Percentiles rank a stretch among this genome's conserved stretches.
These are phyloP conservation scores for Fratercula arctica DNA, from an alignment of 2,797 vertebrate species.

Conservation along the genomic window DNA sequence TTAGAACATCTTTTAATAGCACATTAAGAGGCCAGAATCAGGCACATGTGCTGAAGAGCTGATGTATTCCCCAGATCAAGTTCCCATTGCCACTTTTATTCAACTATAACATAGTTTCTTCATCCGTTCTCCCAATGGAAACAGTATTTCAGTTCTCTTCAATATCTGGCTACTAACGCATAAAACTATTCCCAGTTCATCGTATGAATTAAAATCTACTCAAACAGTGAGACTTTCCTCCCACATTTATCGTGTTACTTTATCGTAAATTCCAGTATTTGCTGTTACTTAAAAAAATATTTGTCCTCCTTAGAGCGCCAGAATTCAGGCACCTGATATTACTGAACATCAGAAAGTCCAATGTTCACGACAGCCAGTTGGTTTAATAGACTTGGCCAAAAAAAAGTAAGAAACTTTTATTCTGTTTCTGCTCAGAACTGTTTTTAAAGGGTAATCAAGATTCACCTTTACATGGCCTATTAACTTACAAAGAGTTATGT, in stretches of 20 bases:
- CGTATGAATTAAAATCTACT: neutral
- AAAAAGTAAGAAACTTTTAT: neutral
- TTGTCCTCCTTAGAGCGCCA: neutral
- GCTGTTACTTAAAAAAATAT: neutral
- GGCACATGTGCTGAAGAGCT: neutral
- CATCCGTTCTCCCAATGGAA: neutral
- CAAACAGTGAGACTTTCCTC: neutral
- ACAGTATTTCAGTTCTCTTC: neutral
- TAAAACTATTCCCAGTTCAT: neutral
- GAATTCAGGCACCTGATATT: neutral
- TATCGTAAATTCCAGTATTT: neutral
- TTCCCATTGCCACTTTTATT: neutral
- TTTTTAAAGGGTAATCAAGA: neutral
- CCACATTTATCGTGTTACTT: neutral
- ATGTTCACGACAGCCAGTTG: neutral
- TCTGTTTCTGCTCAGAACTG: neutral
- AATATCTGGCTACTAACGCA: rapidly evolving
- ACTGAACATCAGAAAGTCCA: neutral
- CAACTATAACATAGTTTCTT: neutral
- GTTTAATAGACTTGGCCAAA: neutral
- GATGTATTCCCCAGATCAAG: neutral
- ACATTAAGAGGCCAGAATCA: neutral
- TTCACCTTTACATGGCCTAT: neutral
- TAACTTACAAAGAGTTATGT: rapidly evolving
- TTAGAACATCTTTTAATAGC: neutral